Percentiles rank a stretch among this genome's conserved stretches.
Conservation (phyloP, 2,113 vertebrate species). For the Mungos mungo region DNA sequence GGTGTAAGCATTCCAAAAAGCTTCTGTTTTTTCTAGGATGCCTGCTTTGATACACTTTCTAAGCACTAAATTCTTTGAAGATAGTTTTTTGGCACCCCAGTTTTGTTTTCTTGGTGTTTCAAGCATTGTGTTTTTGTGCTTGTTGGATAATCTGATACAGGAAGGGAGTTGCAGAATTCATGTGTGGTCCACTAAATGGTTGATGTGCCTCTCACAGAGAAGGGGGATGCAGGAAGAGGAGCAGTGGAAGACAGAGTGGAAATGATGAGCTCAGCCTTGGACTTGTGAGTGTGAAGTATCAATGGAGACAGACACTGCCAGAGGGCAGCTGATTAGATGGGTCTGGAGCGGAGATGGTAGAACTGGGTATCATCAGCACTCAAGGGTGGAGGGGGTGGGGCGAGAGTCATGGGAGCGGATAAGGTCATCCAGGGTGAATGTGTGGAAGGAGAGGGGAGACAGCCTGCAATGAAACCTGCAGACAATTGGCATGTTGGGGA, state of each 20-base stretch:
- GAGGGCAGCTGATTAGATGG: conserved; percentile 69
- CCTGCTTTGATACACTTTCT: not conserved
- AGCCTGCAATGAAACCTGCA: not conserved
- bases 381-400: not conserved
- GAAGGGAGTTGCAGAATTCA: not conserved
- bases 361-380: not conserved
- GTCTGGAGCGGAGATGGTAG: conserved; percentile 50
- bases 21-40: not conserved
- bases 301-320: conserved; percentile 74
- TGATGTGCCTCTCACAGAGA: not conserved
- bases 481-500: not conserved
- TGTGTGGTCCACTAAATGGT: not conserved
- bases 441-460: not conserved
- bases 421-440: conserved; percentile 60
- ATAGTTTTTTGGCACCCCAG: not conserved
- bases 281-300: not conserved
- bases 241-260: not conserved
- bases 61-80: not conserved
- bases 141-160: not conserved
- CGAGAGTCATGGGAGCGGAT: conserved; percentile 22
- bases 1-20: not conserved
- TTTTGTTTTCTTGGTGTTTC: conserved; percentile 23
- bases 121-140: not conserved
- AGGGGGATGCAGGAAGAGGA: not conserved
- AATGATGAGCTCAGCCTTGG: conserved; percentile 69